Conservation (phyloP, 2,888 invertebrate species). For the Creontiades dilutus region DNA sequence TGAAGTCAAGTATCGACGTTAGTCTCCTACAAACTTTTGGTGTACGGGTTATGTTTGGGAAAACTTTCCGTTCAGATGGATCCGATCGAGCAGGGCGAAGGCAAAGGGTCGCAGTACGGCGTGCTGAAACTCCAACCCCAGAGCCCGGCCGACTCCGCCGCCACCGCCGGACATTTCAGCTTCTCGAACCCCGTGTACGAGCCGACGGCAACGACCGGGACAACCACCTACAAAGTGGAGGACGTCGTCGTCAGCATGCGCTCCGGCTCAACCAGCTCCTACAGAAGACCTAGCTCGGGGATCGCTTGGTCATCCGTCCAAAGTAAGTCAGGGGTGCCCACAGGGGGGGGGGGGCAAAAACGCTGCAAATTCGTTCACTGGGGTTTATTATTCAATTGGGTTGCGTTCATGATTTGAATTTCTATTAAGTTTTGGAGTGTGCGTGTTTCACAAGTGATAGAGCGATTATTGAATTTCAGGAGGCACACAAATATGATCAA, state of each 20-base stretch:
- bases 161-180: constrained; percentile 82
- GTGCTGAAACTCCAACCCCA: constrained; percentile 86
- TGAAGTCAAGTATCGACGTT: too few relatives aligned
- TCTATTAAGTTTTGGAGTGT: too few relatives aligned
- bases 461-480: too few relatives aligned
- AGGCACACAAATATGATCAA: too few relatives aligned
- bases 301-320: constrained; percentile 81
- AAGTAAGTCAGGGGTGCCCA: constrained; percentile 78
- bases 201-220: constrained; percentile 80
- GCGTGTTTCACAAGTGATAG: too few relatives aligned
- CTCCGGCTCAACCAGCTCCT: constrained; percentile 74
- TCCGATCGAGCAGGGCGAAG: constrained; percentile 80
- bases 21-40: neutral
- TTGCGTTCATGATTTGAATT: too few relatives aligned
- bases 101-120: constrained; percentile 84
- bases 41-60: constrained; percentile 25
- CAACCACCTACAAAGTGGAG: constrained; percentile 80
- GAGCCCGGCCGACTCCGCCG: constrained; percentile 76
- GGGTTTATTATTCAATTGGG: too few relatives aligned
- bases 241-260: constrained; percentile 83
- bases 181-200: constrained; percentile 93
- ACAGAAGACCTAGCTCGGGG: constrained; percentile 78
- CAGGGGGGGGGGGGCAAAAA: too few relatives aligned
- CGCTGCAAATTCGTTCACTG: too few relatives aligned
- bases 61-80: constrained; percentile 80